Conservation (phyloP, 2,888 invertebrate species). For the Laspeyria flexula region DNA sequence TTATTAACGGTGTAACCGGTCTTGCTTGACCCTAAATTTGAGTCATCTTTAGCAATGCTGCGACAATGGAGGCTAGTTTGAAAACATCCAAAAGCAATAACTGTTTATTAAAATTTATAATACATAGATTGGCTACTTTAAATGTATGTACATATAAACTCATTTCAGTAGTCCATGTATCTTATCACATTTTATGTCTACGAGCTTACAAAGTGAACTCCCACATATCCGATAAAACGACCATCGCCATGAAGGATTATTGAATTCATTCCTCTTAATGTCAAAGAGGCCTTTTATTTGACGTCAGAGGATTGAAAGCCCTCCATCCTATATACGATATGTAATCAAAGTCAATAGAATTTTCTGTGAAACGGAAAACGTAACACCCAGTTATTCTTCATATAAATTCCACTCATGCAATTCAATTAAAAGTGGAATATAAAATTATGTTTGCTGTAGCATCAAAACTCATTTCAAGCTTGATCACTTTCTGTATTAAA, state of each 20-base stretch:
- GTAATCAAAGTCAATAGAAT: constrained; percentile 45
- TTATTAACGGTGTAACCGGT: too few species aligned
- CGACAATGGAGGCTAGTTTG: too few species aligned
- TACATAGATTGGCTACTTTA: too few species aligned
- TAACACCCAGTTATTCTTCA: constrained; percentile 25
- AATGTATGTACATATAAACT: too few species aligned
- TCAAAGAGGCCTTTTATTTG: constrained; percentile 56
- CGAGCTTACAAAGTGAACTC: constrained; percentile 14
- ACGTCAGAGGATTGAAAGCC: constrained; percentile 43
- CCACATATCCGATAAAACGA: constrained; percentile 41
- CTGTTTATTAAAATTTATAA: too few species aligned
- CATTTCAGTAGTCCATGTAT: too few species aligned
- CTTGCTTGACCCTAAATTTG: too few species aligned
- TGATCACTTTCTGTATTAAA: constrained; percentile 1
- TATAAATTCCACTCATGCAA: background rate
- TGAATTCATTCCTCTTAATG: constrained; percentile 58
- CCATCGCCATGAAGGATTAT: constrained; percentile 51
- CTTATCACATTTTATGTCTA: constrained; percentile 30
- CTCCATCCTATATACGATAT: constrained; percentile 31
- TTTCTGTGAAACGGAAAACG: constrained; percentile 24
- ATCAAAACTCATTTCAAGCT: background rate
- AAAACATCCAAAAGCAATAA: too few species aligned
- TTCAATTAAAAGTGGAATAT: constrained; percentile 2
- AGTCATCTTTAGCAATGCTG: too few species aligned
- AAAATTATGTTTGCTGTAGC: background rate